Conservation (phyloP, 2,113 vertebrate genomes). For the Micronycteris hirsuta region DNA sequence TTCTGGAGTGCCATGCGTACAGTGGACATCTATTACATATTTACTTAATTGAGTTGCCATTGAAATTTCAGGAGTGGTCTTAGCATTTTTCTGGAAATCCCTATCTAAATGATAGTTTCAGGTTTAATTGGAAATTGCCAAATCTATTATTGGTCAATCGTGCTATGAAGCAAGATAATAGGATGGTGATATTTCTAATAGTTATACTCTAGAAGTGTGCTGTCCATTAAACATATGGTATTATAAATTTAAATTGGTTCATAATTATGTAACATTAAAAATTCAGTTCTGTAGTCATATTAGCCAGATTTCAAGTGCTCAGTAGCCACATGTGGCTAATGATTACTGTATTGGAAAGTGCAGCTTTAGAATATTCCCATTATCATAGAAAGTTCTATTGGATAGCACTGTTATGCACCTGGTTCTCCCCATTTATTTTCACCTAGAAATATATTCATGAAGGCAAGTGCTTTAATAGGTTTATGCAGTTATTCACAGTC, state of each 20-base stretch:
- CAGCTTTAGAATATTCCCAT: not conserved
- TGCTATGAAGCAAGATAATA: not conserved
- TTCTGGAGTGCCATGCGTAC: not conserved
- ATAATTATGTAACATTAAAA: not conserved
- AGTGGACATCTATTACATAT: not conserved
- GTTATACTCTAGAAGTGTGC: not conserved
- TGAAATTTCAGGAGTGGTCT: not conserved
- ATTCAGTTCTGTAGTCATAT: not conserved
- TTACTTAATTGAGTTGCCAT: not conserved
- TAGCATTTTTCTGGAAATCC: not conserved
- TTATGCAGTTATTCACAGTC: slow-evolving; percentile 18
- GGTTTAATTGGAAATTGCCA: not conserved
- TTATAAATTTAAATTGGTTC: slow-evolving; percentile 25
- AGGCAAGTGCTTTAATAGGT: not conserved
- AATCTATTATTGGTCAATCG: not conserved
- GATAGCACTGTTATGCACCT: not conserved
- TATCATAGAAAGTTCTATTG: not conserved
- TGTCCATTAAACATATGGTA: not conserved
- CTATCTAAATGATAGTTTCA: slow-evolving; percentile 3
- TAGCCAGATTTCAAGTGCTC: not conserved
- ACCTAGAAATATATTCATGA: slow-evolving; percentile 25
- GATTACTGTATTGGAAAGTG: not conserved
- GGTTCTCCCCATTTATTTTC: not conserved
- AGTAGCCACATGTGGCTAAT: not conserved
- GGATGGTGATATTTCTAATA: not conserved